Percentiles rank a stretch among this genome's conserved stretches.
These are phyloP conservation scores for Aleiodes alternator DNA, from an alignment of 2,888 invertebrate genomes.

Conservation along the genomic window DNA sequence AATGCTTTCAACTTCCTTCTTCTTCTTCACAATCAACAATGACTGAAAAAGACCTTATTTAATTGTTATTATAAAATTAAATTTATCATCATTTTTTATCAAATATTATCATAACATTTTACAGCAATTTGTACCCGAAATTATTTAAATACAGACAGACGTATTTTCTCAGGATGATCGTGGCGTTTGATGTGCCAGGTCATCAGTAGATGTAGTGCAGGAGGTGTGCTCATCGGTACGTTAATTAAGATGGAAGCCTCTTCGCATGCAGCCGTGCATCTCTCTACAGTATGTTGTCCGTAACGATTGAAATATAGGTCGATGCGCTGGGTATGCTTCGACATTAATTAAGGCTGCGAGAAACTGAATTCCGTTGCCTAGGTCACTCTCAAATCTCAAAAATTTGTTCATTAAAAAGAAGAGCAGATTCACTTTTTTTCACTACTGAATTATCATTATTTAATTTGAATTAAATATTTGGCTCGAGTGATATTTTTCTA, in stretches of 20 bases:
- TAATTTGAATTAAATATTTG: neutral
- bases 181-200: constrained; percentile 2
- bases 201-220: constrained; percentile 21
- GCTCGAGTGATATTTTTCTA: neutral
- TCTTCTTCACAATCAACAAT: too few species aligned
- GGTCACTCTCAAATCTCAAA: constrained; percentile 9
- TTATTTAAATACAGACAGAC: constrained; percentile 1
- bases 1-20: too few species aligned
- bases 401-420: constrained; percentile 5
- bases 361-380: constrained; percentile 5
- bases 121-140: neutral
- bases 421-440: neutral
- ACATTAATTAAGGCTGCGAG: constrained; percentile 34
- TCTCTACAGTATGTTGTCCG: neutral
- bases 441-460: neutral
- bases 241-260: constrained; percentile 50
- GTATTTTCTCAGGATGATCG: constrained; percentile 14
- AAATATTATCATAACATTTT: neutral
- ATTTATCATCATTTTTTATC: too few species aligned
- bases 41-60: too few species aligned
- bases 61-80: neutral
- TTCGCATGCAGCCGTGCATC: constrained; percentile 37
- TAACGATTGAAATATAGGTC: constrained; percentile 37
- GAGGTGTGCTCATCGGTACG: constrained; percentile 36
- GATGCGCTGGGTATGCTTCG: constrained; percentile 34